Evolutionary conservation across 2,797 vertebrate genomes (phyloP), one percentile per base, ranked within the genome.

Genomic region (Acropternis orthonyx): DNA sequence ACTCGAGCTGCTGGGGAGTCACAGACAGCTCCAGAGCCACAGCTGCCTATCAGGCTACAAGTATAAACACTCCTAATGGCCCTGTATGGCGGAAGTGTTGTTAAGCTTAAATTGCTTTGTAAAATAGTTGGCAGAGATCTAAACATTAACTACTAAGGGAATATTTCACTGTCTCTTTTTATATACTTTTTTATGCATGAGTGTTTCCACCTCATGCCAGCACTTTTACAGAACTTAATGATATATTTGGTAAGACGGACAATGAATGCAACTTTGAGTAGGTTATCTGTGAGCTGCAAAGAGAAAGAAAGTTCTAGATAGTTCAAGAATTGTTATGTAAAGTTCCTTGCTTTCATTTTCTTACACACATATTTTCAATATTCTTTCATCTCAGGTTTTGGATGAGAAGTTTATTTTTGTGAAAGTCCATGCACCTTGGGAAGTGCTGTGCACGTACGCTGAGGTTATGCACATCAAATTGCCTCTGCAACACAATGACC

Each of bases 341-440:
- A 68, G 22, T 65, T 36, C 17, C 80, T 82, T 85, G 19, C 43
- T 81, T 82, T 75, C 14, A 23, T 83, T 85, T 95, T 68, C 75
- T 83, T 51, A 22, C 19, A 39, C 24, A 46, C 1, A 1, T 37
- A 52, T 68, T 95, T 81, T 96, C 54, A 68, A 76, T 93, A 26
- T 85, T 78, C 48, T 96, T 94, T 71, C 43, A 20, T 34, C 84
- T 81, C 80, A 99, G 99, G 98, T 99, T 27, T 81, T 97, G 24
- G 97, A 99, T 84, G 98, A 98, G 10, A 99, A 98, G 37, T 92
- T 98, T 56, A 49, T 98, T 28, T 99, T 98, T 94, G 97, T 99
- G 34, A 99, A 99, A 95, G 97, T 99, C 10, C 99, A 99, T 26
- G 98, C 98, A 48, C 99, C 99, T 1, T 99, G 99, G 99, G 98